A percentile compares a stretch with the other conserved stretches of the same genome.
Conservation (phyloP, 2,797 vertebrate species). For the Taenioides sp. region DNA sequence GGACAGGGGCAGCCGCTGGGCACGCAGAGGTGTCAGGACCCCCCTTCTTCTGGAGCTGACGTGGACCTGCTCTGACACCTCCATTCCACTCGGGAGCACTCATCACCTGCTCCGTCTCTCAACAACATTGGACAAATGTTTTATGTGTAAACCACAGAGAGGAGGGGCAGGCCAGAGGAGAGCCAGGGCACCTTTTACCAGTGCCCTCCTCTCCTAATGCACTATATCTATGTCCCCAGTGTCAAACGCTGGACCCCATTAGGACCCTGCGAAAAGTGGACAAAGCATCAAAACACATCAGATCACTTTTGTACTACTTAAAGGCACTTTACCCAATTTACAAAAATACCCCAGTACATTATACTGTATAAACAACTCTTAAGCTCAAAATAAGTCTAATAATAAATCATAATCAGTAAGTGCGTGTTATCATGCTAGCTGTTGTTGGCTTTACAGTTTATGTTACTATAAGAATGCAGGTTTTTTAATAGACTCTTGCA, state of each 20-base stretch:
- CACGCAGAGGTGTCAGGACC: constrained; percentile 35
- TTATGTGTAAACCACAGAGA: background rate
- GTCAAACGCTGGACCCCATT: background rate
- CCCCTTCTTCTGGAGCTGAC: constrained; percentile 54
- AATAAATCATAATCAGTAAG: too few relatives aligned
- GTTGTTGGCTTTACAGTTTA: too few relatives aligned
- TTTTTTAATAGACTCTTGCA: too few relatives aligned
- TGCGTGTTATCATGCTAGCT: too few relatives aligned
- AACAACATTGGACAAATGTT: background rate
- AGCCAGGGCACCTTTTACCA: background rate
- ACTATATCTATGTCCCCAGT: background rate
- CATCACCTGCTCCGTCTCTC: background rate
- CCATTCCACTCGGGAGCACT: constrained; percentile 5
- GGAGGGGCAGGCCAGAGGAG: background rate
- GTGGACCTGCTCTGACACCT: constrained; percentile 61
- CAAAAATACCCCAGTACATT: too few relatives aligned
- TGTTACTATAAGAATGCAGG: too few relatives aligned
- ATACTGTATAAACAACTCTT: too few relatives aligned
- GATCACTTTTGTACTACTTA: too few relatives aligned
- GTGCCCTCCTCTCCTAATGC: background rate
- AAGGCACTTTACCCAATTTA: too few relatives aligned
- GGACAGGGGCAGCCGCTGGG: constrained; percentile 29
- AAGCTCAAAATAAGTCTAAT: too few relatives aligned
- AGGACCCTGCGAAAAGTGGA: background rate
- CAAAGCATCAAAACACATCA: constrained; percentile 1